Conservation (phyloP, 2,888 invertebrate genomes). For the Dorcus parallelipipedus region DNA sequence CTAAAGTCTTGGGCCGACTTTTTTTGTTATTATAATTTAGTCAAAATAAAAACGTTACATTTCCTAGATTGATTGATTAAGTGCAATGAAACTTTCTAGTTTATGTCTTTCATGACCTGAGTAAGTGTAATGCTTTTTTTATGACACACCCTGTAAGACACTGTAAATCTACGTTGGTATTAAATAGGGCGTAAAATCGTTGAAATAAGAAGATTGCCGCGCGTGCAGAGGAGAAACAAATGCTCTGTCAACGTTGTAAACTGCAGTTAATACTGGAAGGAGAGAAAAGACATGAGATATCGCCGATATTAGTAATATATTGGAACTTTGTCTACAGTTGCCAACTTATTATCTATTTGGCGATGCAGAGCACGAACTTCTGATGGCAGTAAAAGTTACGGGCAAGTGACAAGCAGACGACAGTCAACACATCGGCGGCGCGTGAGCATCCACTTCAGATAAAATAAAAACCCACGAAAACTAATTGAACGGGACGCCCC, state of each 20-base stretch:
- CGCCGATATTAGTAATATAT: slow-evolving; percentile 34
- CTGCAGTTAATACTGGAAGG: slow-evolving; percentile 19
- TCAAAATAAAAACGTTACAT: too few relatives aligned
- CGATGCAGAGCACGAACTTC: slow-evolving; percentile 37
- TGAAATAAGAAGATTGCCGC: slow-evolving; percentile 1
- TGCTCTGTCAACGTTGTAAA: slow-evolving; percentile 15
- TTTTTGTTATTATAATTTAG: too few relatives aligned
- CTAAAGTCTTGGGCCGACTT: too few relatives aligned
- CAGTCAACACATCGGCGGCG: slow-evolving; percentile 37
- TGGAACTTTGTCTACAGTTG: slow-evolving; percentile 29
- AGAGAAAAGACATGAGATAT: slow-evolving; percentile 24
- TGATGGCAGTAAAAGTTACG: slow-evolving; percentile 36
- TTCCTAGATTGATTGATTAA: too few relatives aligned
- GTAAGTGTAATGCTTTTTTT: too few relatives aligned
- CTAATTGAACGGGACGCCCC: slow-evolving; percentile 9
- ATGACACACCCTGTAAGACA: too few relatives aligned
- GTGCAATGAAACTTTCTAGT: too few relatives aligned
- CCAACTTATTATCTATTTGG: slow-evolving; percentile 37
- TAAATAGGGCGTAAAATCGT: background rate
- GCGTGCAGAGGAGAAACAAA: background rate
- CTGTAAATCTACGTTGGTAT: too few relatives aligned
- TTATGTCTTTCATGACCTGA: too few relatives aligned
- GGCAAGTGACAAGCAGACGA: slow-evolving; percentile 36
- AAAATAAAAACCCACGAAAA: background rate
- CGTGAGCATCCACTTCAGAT: slow-evolving; percentile 28